Evolutionary conservation across 2,888 invertebrate species (phyloP).

Genomic region (Tryphoninae sp.): DNA sequence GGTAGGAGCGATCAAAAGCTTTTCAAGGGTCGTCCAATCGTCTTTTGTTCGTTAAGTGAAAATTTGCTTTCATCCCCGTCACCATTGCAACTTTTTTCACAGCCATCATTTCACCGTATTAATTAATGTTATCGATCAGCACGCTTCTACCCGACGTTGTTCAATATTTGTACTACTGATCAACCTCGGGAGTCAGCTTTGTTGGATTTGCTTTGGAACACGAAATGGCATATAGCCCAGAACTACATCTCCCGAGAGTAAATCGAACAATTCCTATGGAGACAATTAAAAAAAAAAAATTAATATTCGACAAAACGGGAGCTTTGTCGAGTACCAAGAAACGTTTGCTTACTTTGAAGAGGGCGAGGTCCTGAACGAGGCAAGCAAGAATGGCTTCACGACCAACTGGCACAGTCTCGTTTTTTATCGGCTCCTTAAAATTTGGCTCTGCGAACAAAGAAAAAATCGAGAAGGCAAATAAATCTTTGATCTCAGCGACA

Average conservation of each 20-base stretch:
- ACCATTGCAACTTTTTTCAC: constrained; percentile 6
- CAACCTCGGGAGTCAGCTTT: neutral
- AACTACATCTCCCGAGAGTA: too few species aligned
- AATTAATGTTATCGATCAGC: constrained; percentile 33
- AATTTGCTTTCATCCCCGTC: constrained; percentile 11
- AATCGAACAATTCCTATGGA: too few species aligned
- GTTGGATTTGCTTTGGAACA: neutral
- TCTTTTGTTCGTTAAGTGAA: constrained; percentile 31
- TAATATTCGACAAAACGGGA: neutral
- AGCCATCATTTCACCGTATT: neutral
- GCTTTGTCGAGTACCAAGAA: neutral
- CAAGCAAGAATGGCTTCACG: constrained; percentile 92
- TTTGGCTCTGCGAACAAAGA: constrained; percentile 87
- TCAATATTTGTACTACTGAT: neutral
- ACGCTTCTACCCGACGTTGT: too few species aligned
- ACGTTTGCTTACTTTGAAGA: constrained; percentile 87
- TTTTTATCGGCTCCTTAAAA: constrained; percentile 91
- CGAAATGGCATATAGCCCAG: too few species aligned
- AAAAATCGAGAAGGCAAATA: too few species aligned
- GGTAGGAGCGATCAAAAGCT: constrained; percentile 43
- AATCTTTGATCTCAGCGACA: too few species aligned
- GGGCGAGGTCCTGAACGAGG: constrained; percentile 90
- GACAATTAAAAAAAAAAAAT: neutral
- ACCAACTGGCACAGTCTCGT: constrained; percentile 92
- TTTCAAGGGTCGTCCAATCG: constrained; percentile 20